Base-by-base conservation (phyloP, 1,140 invertebrate species). In the Cotesia vestalis region DNA sequence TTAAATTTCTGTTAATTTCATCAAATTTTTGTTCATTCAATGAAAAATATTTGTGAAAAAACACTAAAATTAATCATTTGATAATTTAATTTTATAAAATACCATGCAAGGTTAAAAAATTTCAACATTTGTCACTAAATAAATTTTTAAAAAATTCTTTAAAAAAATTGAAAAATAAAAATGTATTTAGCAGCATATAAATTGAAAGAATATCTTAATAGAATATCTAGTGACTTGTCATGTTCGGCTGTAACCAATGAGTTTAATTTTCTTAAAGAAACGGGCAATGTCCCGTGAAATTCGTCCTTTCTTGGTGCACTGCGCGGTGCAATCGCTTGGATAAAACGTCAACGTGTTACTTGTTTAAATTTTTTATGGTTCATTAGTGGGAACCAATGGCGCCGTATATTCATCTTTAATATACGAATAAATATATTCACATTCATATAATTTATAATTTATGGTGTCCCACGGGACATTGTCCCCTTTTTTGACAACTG, bases 351-450 rank as follows among this genome's bases (percentile, higher is more conserved):
- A 66, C 67, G 66, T 73, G 72, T 70, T 70, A 53, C 52, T 34
- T 20, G 60, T 55, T 27, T 53, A 71, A 74, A 67, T 69, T 70
- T 71, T 71, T 69, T 64, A 72, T 59, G 73, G 40, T 74, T 74
- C 73, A 72, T 74, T 71, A 74, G 12, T 46, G 8, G 4, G 14
- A 46, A 59, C 4, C 8, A 20, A 59, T 20, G 9, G 27, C 20
- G 20, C 57, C 14, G 57, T 11, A 34, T 59, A 20, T 27, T 34
- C 9, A 12, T 9, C 34, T 57, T 17, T 17, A 52, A 14, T 36
- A n/a, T 40, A 68, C 6, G 27, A 64, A 17, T 64, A 55, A 27
- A 36, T 36, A 66, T 66, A 12, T 35, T 59, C 34, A 66, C 5
- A 20, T 27, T 27, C 27, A 27, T 27, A 27, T 27, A 27, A 27